Evolutionary conservation across 2,113 vertebrate species (phyloP), one percentile per base, ranked within the genome.

Genomic region (Herpailurus yagouaroundi): DNA sequence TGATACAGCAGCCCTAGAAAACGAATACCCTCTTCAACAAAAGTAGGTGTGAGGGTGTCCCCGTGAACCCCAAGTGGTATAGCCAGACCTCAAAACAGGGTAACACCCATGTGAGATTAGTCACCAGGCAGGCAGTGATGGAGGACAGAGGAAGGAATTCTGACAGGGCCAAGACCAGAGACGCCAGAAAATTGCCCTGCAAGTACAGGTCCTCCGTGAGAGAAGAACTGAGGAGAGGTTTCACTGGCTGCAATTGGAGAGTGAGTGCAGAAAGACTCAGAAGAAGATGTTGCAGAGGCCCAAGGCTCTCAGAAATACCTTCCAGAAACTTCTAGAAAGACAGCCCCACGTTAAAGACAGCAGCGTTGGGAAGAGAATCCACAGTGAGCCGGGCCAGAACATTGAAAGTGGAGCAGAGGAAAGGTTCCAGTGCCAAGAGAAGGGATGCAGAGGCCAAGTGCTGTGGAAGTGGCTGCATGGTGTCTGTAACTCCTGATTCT

Each of bases 51-150:
- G 29, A 33, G 27, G 33, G 11, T 41, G 15, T 27, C 29, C 19
- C 76, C 1, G 0, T 29, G 77, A 82, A n/a, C 76, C 50, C 50
- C 41, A 36, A 48, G 52, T 45, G 11, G 7, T 7, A 10, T 5
- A 21, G 18, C 60, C 88, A 48, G 7, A 50, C 14, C 19, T 19
- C 0, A 1, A 1, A 12, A 19, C 3, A 16, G 48, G 5, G 0
- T 13, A 25, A 3, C 11, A 5, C 11, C 10, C 21, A 1, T 10
- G 16, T 38, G 27, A 55, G 48, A 29, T 81, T 19, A 80, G 86
- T 12, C 5, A 36, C 77, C 31, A 4, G 48, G 55, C 64, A 33
- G 25, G 5, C 18, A 36, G 41, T 50, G 33, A 23, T 21, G 25
- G 71, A 25, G 45, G 45, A 36, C n/a, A 33, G 63, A 60, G 55